Base-by-base conservation (phyloP, 2,113 vertebrate species). In the Hydrolagus affinis region DNA sequence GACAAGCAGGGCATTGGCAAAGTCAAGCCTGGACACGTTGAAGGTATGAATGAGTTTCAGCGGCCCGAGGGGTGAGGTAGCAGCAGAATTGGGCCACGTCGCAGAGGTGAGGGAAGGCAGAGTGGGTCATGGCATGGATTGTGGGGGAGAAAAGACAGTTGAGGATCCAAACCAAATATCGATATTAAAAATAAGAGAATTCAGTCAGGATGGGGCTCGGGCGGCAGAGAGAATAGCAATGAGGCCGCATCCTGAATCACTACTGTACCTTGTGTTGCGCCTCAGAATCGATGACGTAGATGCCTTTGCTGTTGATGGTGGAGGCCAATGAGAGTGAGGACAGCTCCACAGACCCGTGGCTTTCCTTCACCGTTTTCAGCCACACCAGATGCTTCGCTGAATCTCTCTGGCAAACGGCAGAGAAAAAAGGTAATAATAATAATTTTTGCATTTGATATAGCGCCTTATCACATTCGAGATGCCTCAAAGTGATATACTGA, bases 301-400 rank as follows among this genome's bases (percentile, higher is more conserved):
- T 87, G 7, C 98, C 98, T 69, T 93, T 95, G 86, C 87, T 91
- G 90, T 99, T 99, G 91, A 99, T 96, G 30, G 95, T 90, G n/a
- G 96, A 95, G 77, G 96, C 97, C 87, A 98, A 91, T 0, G 96
- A 95, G 73, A 99, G 90, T 0, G 98, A 98, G 0, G 98, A 98
- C 70, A 97, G 91, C 87, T 99, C 98, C 86, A 99, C 97, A 0
- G 98, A 99, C 0, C 98, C 97, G 2, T 99, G 98, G 87, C 96
- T 97, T 75, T 99, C 98, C 86, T 97, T 98, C 86, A 98, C 97
- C 0, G 95, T 96, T 88, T 95, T 97, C 86, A 99, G 83, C 98
- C 98, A 99, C 86, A 95, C 96, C 85, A 98, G 86, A 86, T 97
- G 95, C 56, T 95, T 93, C 85, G 96, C 96, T 28, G 96, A 96